These are phyloP conservation scores for Pseudanteris insignis DNA, from an alignment of 2,888 invertebrate genomes.

Conservation along the genomic window DNA sequence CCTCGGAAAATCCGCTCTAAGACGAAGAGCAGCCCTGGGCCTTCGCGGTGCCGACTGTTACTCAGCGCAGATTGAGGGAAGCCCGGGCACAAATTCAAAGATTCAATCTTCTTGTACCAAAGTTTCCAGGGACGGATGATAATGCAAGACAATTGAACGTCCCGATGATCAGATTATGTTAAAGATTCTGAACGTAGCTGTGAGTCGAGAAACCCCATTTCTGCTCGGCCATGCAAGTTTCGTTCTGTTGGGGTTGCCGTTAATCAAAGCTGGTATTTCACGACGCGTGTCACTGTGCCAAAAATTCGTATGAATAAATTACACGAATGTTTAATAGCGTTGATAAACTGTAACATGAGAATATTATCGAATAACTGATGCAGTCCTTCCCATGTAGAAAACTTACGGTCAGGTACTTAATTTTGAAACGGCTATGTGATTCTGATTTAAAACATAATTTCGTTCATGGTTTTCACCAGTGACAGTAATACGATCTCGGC, in stretches of 20 bases:
- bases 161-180: constrained; percentile 30
- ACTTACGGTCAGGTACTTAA: no score
- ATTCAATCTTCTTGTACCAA: constrained; percentile 39
- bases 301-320: constrained; percentile 22
- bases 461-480: no score
- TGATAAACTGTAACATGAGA: no score
- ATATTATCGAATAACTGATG: no score
- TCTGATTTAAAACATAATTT: no score
- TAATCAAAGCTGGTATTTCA: constrained; percentile 19
- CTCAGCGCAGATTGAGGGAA: constrained; percentile 27
- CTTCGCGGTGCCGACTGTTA: no score
- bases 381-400: no score
- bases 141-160: constrained; percentile 36
- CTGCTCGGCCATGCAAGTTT: constrained; percentile 4
- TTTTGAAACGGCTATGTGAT: no score
- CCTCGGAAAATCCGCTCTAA: constrained; percentile 35
- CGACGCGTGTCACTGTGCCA: constrained; percentile 7
- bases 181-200: constrained; percentile 8
- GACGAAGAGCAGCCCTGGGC: constrained; percentile 17
- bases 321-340: no score
- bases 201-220: constrained; percentile 1
- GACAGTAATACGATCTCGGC: no score
- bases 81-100: constrained; percentile 34
- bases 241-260: no score
- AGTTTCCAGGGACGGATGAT: constrained; percentile 27